A percentile compares a stretch with the other conserved stretches of the same genome.
Evolutionary conservation across 2,797 vertebrate genomes (phyloP).

Genomic region (Enteromius radiatus): DNA sequence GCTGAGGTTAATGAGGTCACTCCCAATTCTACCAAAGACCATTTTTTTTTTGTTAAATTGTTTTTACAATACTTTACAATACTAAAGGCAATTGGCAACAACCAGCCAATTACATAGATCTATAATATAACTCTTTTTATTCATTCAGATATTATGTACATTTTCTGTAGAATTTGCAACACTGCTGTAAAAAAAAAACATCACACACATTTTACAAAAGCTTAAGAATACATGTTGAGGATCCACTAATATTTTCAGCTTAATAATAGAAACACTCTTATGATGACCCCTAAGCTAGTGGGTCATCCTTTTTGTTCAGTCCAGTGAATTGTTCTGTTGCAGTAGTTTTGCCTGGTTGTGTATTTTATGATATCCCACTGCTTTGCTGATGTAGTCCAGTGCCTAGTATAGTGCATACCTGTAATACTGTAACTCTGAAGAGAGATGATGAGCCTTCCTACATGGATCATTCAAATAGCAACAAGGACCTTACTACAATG

Average conservation of each 20-base stretch:
- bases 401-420: background rate
- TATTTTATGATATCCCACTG: background rate
- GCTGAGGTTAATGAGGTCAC: slow-evolving; percentile 1
- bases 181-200: background rate
- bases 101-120: background rate
- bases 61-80: background rate
- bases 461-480: background rate
- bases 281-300: background rate
- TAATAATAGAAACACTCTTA: background rate
- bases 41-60: background rate
- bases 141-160: background rate
- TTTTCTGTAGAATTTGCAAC: background rate
- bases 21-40: background rate
- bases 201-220: background rate
- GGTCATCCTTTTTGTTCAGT: background rate
- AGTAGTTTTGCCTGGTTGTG: background rate
- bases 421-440: slow-evolving; percentile 5
- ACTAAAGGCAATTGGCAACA: background rate
- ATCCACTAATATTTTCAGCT: background rate
- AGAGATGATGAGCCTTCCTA: background rate
- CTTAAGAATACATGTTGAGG: background rate
- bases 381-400: background rate
- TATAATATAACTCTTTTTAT: background rate
- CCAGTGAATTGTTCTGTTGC: background rate
- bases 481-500: background rate